phyloP scores from a whole-genome alignment of 2,113 vertebrate genomes.

The Aegotheles bennettii region DNA sequence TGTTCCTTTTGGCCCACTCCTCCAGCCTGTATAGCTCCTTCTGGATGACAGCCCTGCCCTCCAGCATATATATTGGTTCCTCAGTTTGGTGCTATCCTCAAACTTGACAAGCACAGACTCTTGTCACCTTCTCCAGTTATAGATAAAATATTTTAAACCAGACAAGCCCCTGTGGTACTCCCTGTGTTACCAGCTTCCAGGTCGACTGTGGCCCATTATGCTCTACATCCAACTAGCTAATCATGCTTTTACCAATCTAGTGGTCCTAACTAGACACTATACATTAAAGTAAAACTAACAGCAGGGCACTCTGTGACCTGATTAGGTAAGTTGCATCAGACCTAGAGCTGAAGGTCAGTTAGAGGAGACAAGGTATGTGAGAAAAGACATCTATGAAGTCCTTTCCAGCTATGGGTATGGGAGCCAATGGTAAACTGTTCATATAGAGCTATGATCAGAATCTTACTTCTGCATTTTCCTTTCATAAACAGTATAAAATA shows the following conservation, averaged over 20 bases:
- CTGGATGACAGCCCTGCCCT: not conserved
- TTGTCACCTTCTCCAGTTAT: not conserved
- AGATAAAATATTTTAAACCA: not conserved
- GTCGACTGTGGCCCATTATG: not conserved
- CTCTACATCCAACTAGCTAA: not conserved
- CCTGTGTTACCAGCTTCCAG: accelerated
- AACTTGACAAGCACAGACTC: not conserved
- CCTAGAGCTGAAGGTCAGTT: not conserved
- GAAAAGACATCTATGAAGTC: not conserved
- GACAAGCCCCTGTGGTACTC: not conserved
- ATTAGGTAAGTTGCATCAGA: not conserved
- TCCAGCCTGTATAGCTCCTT: too few relatives aligned
- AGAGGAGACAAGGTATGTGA: not conserved
- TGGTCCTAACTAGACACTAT: not conserved
- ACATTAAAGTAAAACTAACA: not conserved
- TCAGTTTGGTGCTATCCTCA: not conserved
- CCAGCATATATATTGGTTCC: too few relatives aligned
- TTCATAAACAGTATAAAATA: not conserved
- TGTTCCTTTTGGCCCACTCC: too few relatives aligned
- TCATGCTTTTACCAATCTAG: not conserved
- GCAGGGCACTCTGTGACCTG: not conserved
- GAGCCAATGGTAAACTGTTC: not conserved
- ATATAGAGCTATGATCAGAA: not conserved
- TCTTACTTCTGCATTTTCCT: not conserved
- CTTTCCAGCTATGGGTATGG: not conserved